Evolutionary conservation across 2,888 invertebrate genomes (phyloP), one percentile per base, ranked within the genome.

Genomic region (Odontomyia ornata): DNA sequence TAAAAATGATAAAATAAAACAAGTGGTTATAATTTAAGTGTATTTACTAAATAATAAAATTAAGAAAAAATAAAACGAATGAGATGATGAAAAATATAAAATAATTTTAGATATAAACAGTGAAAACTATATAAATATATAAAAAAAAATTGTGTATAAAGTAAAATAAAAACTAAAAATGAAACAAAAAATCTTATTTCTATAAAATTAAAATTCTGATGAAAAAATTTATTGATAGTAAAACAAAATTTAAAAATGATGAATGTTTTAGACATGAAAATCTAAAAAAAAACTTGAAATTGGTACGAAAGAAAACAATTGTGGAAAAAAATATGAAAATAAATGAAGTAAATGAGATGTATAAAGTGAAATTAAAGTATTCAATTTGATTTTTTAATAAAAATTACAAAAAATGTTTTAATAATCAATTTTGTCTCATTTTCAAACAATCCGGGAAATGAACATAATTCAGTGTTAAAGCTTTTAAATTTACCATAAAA

Each of bases 101-200:
- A 36, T 28, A 36, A n/a, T 28, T 9, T 65, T 11, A 77, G 64
- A 76, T 57, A 69, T 78, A 79, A 75, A 43, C 76, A 76, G 13
- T 79, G 75, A 77, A 78, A 78, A 77, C 9, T 76, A 69, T 23
- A 46, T 67, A 64, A 65, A 65, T 69, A 25, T 46, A 69, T 78
- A 76, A 76, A 67, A 75, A 80, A 60, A 67, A 81, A 82, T 80
- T 82, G 80, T 80, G 79, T 82, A 81, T 80, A 80, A 76, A 77
- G 75, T 62, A 71, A 78, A 77, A 76, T 69, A 80, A 71, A 71
- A 77, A 46, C 13, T 25, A 75, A 15, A 78, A 65, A 15, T 65
- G 65, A 43, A 76, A 62, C 56, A 60, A n/a, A n/a, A n/a, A 79
- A 79, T 15, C 13, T n/a, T 62, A 78, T 78, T 52, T 9, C 15